Conservation (phyloP, 2,888 invertebrate species). For the Zelleria hepariella region DNA sequence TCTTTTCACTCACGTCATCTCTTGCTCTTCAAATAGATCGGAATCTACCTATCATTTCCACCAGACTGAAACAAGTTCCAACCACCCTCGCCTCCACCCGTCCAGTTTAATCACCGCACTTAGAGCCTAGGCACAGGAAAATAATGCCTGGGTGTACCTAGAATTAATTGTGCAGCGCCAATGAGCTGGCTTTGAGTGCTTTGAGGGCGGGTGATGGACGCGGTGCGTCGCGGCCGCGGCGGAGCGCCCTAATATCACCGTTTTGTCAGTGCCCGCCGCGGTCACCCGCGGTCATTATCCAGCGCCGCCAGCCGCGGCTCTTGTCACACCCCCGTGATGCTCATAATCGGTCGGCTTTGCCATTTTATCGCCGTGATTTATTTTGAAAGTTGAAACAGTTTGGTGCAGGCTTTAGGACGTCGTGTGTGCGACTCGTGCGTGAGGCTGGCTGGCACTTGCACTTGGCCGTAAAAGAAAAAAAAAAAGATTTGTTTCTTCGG, state of each 20-base stretch:
- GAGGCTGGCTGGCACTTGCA: neutral
- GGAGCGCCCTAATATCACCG: constrained; percentile 53
- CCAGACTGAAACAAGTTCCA: neutral
- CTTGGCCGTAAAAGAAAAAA: neutral
- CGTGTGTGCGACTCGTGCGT: too few relatives aligned
- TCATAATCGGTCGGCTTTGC: neutral
- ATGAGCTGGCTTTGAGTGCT: constrained; percentile 7
- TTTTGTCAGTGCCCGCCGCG: constrained; percentile 50
- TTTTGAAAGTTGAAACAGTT: too few relatives aligned
- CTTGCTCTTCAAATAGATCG: neutral
- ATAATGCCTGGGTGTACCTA: neutral
- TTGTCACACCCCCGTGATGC: neutral
- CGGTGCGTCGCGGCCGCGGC: constrained; percentile 28
- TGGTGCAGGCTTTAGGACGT: too few relatives aligned
- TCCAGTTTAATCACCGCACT: neutral
- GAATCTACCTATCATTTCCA: neutral
- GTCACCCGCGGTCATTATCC: constrained; percentile 3
- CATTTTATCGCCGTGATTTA: neutral
- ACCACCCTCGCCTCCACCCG: neutral
- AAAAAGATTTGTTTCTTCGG: neutral
- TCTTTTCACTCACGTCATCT: neutral
- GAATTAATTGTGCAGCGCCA: constrained; percentile 10
- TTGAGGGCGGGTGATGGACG: constrained; percentile 40
- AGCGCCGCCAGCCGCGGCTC: neutral
- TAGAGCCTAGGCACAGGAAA: neutral